A percentile compares a stretch with the other conserved stretches of the same genome.
Evolutionary conservation across 2,113 vertebrate genomes (phyloP).

Genomic region (Cheilinus undulatus): DNA sequence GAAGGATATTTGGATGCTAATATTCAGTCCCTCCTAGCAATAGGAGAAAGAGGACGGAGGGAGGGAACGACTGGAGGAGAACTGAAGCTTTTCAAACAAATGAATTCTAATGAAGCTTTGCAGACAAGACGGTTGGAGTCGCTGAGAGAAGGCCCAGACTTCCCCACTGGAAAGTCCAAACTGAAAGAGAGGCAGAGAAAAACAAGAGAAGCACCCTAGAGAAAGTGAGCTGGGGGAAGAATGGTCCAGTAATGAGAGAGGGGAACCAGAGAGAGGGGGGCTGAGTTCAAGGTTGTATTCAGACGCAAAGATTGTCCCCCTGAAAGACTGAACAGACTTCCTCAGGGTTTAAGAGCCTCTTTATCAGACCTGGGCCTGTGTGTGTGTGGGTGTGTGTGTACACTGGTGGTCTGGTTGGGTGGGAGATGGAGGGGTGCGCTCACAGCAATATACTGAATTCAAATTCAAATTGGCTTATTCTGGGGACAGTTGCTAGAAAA

Average conservation of each 20-base stretch:
- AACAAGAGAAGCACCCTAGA: slow-evolving; percentile 65
- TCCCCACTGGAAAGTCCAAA: slow-evolving; percentile 58
- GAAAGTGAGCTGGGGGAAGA: slow-evolving; percentile 69
- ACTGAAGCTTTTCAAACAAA: slow-evolving; percentile 68
- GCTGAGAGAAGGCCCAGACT: slow-evolving; percentile 47
- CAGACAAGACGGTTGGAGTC: slow-evolving; percentile 61
- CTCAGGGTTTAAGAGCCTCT: slow-evolving; percentile 80
- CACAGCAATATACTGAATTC: slow-evolving; percentile 75
- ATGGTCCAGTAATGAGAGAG: slow-evolving; percentile 71
- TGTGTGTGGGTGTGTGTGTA: slow-evolving; percentile 35
- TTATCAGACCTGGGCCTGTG: slow-evolving; percentile 64
- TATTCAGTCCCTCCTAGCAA: slow-evolving; percentile 22
- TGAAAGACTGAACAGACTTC: slow-evolving; percentile 79
- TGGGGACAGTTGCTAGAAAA: slow-evolving; percentile 40
- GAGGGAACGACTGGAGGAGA: slow-evolving; percentile 41
- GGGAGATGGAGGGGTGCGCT: slow-evolving; percentile 44
- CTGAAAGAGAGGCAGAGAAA: slow-evolving; percentile 60
- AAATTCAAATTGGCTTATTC: slow-evolving; percentile 80
- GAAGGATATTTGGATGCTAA: slow-evolving; percentile 64
- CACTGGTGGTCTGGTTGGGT: slow-evolving; percentile 71
- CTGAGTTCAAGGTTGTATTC: slow-evolving; percentile 80
- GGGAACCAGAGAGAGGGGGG: slow-evolving; percentile 39
- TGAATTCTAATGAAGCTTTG: slow-evolving; percentile 71
- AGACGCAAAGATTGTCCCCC: slow-evolving; percentile 68
- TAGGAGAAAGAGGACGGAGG: slow-evolving; percentile 15